Percentiles rank a stretch among this genome's conserved stretches.
phyloP scores from a whole-genome alignment of 92 coral and sea anemone genomes.

The Heliopora coerulea region DNA sequence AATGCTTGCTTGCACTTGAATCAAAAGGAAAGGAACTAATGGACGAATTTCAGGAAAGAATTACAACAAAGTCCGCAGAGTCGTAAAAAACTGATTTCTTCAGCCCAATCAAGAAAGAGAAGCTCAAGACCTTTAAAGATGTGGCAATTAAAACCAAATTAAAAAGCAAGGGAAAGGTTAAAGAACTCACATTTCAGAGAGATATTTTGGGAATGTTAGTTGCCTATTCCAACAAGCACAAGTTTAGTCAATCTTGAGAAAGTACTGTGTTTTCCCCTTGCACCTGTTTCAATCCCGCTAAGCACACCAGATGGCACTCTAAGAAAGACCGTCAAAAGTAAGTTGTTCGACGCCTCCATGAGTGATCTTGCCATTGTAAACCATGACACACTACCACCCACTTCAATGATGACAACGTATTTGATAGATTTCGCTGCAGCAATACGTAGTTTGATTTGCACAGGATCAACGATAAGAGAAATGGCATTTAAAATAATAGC shows the following conservation, averaged over 20 bases:
- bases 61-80: background rate
- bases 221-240: constrained; percentile 39
- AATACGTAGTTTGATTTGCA: constrained; percentile 6
- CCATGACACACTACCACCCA: background rate
- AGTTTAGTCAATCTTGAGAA: constrained; percentile 28
- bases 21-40: constrained; percentile 8
- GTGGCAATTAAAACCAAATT: background rate
- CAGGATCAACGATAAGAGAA: background rate
- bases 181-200: constrained; percentile 42
- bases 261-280: constrained; percentile 29
- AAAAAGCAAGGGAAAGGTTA: constrained; percentile 7
- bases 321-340: constrained; percentile 32
- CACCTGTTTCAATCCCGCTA: constrained; percentile 41
- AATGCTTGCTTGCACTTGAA: constrained; percentile 4
- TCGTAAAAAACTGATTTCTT: background rate
- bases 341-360: constrained; percentile 7
- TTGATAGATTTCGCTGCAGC: constrained; percentile 5
- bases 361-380: constrained; percentile 11
- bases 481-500: constrained; percentile 16
- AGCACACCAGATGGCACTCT: constrained; percentile 40
- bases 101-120: constrained; percentile 19
- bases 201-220: constrained; percentile 40
- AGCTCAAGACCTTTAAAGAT: constrained; percentile 4
- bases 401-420: background rate
- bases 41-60: constrained; percentile 6